phyloP scores from a whole-genome alignment of 2,113 vertebrate species.

The Scophthalmus maximus region DNA sequence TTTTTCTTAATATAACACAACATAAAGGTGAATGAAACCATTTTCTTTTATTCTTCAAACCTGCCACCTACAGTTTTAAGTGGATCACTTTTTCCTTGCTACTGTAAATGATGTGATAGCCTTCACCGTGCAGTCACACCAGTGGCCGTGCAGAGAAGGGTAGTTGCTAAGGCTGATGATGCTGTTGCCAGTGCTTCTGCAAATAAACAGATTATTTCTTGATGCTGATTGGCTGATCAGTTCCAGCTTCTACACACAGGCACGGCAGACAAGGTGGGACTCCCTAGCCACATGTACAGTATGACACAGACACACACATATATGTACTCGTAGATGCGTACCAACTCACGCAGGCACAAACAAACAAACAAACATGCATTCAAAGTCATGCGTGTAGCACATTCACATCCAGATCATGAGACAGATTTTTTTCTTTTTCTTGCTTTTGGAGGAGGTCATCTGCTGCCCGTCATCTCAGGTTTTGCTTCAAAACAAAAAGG shows the following conservation, averaged over 20 bases:
- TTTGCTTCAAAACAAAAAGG: conserved; percentile 48
- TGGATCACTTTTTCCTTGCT: neutral
- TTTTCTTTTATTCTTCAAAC: neutral
- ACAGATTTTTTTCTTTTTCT: neutral
- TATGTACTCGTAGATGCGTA: neutral
- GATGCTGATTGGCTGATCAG: conserved; percentile 58
- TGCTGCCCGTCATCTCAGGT: conserved; percentile 27
- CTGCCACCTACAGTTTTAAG: neutral
- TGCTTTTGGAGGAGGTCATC: neutral
- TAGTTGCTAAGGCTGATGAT: conserved; percentile 64
- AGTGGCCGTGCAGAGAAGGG: conserved; percentile 16
- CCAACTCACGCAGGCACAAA: neutral
- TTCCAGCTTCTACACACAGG: conserved; percentile 17
- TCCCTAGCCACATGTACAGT: conserved; percentile 14
- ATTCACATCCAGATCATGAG: conserved; percentile 2
- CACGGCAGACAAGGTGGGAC: conserved; percentile 10
- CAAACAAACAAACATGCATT: neutral
- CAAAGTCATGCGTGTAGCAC: neutral
- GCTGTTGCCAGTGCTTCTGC: conserved; percentile 62
- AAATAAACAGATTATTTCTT: conserved; percentile 55
- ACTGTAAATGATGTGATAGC: no score
- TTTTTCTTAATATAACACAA: no score
- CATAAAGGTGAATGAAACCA: no score
- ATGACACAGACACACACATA: neutral
- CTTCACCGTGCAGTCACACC: neutral